Base-by-base conservation (phyloP, 2,113 vertebrate genomes). In the Phylloscopus trochilus region DNA sequence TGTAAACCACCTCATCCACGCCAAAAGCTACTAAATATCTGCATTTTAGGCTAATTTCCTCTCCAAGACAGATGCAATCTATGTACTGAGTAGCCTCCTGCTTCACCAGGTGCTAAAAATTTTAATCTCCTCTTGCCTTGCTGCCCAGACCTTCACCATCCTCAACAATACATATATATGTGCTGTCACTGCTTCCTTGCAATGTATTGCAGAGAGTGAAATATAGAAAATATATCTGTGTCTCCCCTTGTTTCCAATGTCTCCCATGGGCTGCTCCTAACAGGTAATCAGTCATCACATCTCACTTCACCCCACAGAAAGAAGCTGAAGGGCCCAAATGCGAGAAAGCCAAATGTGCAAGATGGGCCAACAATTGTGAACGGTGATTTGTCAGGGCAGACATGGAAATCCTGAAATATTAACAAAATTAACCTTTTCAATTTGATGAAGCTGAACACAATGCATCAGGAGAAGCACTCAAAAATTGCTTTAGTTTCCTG, bases 231-330 rank as follows among this genome's bases (percentile, higher is more conserved):
- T 37, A 7, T 2, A 10, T 44, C 16, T 11, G 4, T 35, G 10
- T 53, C 18, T 66, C n/a, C 51, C 15, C 17, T 75, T 35, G 15
- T 39, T 83, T 53, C 52, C 41, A 39, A 13, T 64, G 69, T 39
- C 1, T 1, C 31, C 47, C 0, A 0, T 16, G 23, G 58, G 47
- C 47, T 35, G 6, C 33, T 30, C 58, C 35, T 28, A 26, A 21
- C 53, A 64, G 39, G 8, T 15, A 16, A 26, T 24, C 6, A 14
- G 10, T 73, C 0, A 0, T 47, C 44, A 26, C 11, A 7, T 84
- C 51, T 69, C 13, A 0, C 27, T 81, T 73, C 69, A 18, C 2
- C 1, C 44, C 30, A 5, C 15, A 43, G 85, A 76, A 87, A 31
- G 35, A 47, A 47, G 41, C 26, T 33, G 53, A 68, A 59, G 53